Percentiles rank a stretch among this genome's conserved stretches.
Conservation (phyloP, 2,113 vertebrate genomes). For the Hemicordylus capensis region DNA sequence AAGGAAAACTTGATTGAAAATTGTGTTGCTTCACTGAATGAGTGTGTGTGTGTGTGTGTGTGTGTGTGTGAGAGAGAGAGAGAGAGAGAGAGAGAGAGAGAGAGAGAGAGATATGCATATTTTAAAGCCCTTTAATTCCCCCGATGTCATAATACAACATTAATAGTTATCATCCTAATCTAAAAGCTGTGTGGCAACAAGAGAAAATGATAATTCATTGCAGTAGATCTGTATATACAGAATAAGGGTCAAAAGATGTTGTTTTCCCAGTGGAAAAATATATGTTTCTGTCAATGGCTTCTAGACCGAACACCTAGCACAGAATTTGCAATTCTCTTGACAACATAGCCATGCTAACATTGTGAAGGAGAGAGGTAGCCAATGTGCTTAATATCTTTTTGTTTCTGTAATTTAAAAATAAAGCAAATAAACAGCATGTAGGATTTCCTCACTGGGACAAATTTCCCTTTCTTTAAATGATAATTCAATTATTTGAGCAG, state of each 20-base stretch:
- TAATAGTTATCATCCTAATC: constrained; percentile 35
- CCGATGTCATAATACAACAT: constrained; percentile 11
- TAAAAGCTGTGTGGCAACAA: constrained; percentile 15
- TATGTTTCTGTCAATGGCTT: background rate
- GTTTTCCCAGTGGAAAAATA: background rate
- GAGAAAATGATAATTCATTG: constrained; percentile 46
- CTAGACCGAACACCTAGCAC: background rate
- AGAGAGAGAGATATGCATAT: constrained; percentile 10
- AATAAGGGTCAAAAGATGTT: background rate
- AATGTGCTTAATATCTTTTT: constrained; percentile 8
- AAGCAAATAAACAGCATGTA: background rate
- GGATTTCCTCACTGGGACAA: background rate
- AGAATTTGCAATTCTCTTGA: background rate
- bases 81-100: constrained; percentile 32
- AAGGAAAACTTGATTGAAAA: constrained; percentile 34
- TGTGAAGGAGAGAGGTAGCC: background rate
- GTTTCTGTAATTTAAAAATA: background rate
- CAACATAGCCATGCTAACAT: background rate
- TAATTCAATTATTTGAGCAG: background rate
- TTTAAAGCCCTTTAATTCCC: constrained; percentile 31
- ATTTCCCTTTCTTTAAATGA: background rate
- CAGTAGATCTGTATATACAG: background rate
- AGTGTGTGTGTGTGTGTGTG: no score
- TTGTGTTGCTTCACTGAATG: constrained; percentile 19
- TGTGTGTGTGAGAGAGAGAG: constrained; percentile 22